Conservation (phyloP, 2,113 vertebrate species). For the Paradisaea rubra region DNA sequence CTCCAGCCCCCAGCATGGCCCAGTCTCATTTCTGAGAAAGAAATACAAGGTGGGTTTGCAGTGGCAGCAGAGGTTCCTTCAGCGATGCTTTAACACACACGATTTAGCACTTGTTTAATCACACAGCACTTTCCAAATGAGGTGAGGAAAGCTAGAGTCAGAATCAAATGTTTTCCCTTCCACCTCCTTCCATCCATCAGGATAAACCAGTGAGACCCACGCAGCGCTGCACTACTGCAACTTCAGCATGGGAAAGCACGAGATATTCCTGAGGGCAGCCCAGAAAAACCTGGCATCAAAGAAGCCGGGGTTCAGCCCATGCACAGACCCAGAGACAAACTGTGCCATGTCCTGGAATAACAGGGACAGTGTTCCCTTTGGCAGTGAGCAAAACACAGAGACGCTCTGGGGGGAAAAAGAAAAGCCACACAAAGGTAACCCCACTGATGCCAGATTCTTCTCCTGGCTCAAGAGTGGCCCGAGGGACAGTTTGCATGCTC, state of each 20-base stretch:
- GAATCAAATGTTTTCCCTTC: background rate
- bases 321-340: background rate
- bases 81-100: background rate
- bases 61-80: background rate
- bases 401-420: accelerated
- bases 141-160: background rate
- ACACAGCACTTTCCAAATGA: background rate
- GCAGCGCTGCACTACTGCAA: background rate
- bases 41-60: background rate
- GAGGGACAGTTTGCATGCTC: background rate
- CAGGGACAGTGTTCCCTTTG: background rate
- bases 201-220: background rate
- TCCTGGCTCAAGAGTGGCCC: background rate
- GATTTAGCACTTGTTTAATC: accelerated
- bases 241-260: background rate
- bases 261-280: background rate
- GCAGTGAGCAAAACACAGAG: background rate
- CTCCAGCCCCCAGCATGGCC: background rate
- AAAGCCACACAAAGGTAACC: background rate
- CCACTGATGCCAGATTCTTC: background rate
- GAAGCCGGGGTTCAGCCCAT: background rate
- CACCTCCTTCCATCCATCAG: background rate
- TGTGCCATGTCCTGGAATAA: background rate
- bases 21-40: background rate
- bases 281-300: background rate